Conservation (phyloP, 2,797 vertebrate genomes). For the Diplodus sargus region DNA sequence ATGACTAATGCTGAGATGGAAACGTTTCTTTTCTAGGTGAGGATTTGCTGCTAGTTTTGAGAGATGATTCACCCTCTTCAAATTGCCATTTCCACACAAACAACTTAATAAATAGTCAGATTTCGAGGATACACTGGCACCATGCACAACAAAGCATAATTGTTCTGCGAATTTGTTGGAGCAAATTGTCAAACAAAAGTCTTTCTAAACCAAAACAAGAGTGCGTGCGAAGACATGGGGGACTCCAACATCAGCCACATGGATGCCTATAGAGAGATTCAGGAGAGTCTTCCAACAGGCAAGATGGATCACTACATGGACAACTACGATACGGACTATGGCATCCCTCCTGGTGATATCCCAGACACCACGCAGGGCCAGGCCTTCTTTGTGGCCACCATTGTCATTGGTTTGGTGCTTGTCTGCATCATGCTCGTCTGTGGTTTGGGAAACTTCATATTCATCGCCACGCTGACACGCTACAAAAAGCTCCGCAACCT, state of each 20-base stretch:
- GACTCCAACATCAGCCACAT: slow-evolving; percentile 77
- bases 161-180: slow-evolving; percentile 6
- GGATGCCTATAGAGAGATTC: slow-evolving; percentile 50
- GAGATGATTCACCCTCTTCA: slow-evolving; percentile 29
- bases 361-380: slow-evolving; percentile 92
- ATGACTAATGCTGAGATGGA: slow-evolving; percentile 41
- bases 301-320: slow-evolving; percentile 80
- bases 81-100: not conserved
- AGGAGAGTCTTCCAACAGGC: slow-evolving; percentile 27
- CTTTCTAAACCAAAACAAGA: slow-evolving; percentile 1
- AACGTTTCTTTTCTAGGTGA: slow-evolving; percentile 68
- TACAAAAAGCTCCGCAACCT: slow-evolving; percentile 96
- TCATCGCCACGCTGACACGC: slow-evolving; percentile 90
- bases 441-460: slow-evolving; percentile 94
- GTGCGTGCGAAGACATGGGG: slow-evolving; percentile 68
- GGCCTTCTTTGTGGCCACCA: slow-evolving; percentile 93
- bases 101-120: not conserved
- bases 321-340: slow-evolving; percentile 88
- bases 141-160: slow-evolving; percentile 5
- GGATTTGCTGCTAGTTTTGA: slow-evolving; percentile 29
- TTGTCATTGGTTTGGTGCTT: slow-evolving; percentile 91
- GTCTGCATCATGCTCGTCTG: slow-evolving; percentile 95
- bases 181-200: not conserved
- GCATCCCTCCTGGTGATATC: slow-evolving; percentile 88
- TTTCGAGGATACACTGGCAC: not conserved